These are phyloP conservation scores for Hylia prasina DNA, from an alignment of 2,113 vertebrate species.

Conservation along the genomic window DNA sequence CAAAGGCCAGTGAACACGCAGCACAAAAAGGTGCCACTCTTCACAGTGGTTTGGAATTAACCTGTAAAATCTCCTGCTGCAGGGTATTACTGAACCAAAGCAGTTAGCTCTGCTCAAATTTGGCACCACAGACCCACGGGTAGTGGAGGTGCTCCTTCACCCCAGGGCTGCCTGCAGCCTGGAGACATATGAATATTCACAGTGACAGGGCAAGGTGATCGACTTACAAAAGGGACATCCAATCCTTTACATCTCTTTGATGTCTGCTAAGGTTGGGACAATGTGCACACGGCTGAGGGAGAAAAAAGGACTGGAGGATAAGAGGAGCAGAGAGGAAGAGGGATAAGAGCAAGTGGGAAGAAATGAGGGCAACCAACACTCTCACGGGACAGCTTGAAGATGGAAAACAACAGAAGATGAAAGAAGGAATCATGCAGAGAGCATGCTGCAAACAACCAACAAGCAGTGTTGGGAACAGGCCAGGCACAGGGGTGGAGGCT, in stretches of 20 bases:
- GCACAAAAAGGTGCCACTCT: not conserved
- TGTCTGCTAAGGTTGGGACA: conserved; percentile 4
- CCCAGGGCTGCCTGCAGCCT: conserved; percentile 18
- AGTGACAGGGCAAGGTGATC: conserved; percentile 9
- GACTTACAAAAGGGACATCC: not conserved
- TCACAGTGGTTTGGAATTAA: not conserved
- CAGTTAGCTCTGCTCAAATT: not conserved
- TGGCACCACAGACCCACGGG: not conserved
- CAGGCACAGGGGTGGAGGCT: not conserved
- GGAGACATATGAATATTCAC: not conserved
- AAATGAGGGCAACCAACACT: not conserved
- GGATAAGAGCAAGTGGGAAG: not conserved
- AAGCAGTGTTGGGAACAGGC: not conserved
- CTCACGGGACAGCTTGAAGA: not conserved
- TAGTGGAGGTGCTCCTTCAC: not conserved
- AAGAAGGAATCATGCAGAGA: not conserved
- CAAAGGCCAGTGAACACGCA: not conserved
- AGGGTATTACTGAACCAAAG: not conserved
- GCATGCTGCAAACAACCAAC: not conserved
- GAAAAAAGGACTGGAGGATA: not conserved
- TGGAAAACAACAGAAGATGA: not conserved
- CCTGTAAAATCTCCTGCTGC: conserved; percentile 34
- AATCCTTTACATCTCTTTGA: not conserved
- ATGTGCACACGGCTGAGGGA: not conserved
- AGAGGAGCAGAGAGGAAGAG: not conserved